Percentiles rank a stretch among this genome's conserved stretches.
phyloP scores from a whole-genome alignment of 2,113 vertebrate genomes.

The Trinectes maculatus region DNA sequence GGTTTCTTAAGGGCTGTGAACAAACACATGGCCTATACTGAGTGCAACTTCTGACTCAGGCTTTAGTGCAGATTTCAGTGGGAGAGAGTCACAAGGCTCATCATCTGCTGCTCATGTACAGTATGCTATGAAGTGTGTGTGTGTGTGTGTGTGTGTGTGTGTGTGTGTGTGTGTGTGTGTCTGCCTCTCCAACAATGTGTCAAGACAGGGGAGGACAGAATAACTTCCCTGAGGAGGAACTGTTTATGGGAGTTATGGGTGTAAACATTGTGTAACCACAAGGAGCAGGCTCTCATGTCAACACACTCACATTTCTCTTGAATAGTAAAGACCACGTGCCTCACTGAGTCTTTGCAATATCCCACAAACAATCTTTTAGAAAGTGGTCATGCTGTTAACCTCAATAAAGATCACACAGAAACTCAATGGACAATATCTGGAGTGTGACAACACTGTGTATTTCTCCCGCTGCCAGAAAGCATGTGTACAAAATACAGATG shows the following conservation, averaged over 20 bases:
- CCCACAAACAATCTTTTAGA: background rate
- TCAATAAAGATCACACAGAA: background rate
- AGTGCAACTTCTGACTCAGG: conserved; percentile 59
- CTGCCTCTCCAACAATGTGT: conserved; percentile 20
- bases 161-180: conserved; percentile 4
- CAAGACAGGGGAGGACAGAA: conserved; percentile 26
- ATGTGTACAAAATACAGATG: background rate
- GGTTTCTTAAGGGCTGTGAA: conserved; percentile 39
- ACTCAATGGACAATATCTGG: too few relatives aligned
- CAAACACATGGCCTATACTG: conserved; percentile 54
- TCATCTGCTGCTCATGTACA: conserved; percentile 44
- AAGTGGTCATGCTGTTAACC: conserved; percentile 1
- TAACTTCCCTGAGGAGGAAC: conserved; percentile 15
- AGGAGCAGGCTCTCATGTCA: conserved; percentile 32
- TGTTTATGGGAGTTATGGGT: conserved; percentile 27
- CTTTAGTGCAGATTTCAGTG: conserved; percentile 30
- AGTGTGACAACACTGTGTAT: too few relatives aligned
- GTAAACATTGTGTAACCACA: conserved; percentile 49
- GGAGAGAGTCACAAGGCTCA: conserved; percentile 61
- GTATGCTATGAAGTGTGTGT: too few relatives aligned
- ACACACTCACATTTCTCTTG: conserved; percentile 40
- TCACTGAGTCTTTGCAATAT: conserved; percentile 14
- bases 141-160: too few relatives aligned
- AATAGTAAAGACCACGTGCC: background rate
- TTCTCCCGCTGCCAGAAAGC: background rate